Base-by-base conservation (phyloP, 2,113 vertebrate species). In the Phycodurus eques region DNA sequence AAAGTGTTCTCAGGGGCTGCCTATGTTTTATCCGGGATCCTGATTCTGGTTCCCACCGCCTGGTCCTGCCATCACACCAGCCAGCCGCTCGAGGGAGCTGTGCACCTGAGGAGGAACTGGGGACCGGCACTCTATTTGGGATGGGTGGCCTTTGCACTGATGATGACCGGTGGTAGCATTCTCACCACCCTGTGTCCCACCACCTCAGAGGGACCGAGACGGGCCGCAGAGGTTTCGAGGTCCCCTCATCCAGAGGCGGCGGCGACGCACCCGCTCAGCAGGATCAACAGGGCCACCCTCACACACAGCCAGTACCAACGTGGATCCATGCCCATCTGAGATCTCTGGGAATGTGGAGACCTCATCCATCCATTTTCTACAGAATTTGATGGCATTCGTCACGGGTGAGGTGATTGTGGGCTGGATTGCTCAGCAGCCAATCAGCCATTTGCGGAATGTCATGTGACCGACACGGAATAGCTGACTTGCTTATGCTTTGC, bases 81-180 rank as follows among this genome's bases (percentile, higher is more conserved):
- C 74, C 87, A 89, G 70, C 91, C 94, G 49, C 94, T 97, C 84
- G 93, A 94, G 86, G 92, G 90, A 1, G 92, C 91, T 0, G 64
- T 79, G 1, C 81, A 89, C 6, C 89, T 93, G 56, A 93, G 92
- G 9, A 92, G 93, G 27, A 94, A 94, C 79, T 94, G 95, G 46
- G 96, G 95, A 0, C 93, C 94, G 0, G 95, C 95, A 0, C 89
- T 98, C 12, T 96, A 95, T 84, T 70, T 94, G 0, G 96, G 95
- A 2, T 97, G 96, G 96, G 88, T 83, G 8, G 84, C 92, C 0
- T 92, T 93, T 0, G 82, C 88, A 47, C 75, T 94, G 63, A 83
- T 96, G 74, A 2, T 92, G 4, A 84, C 67, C 0, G 94, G 93
- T 0, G 95, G 95, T 13, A 76, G 68, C 0, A 74, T 94, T 11